These are phyloP conservation scores for Ridgeia piscesae DNA, from an alignment of 1,140 invertebrate genomes.

Conservation along the genomic window DNA sequence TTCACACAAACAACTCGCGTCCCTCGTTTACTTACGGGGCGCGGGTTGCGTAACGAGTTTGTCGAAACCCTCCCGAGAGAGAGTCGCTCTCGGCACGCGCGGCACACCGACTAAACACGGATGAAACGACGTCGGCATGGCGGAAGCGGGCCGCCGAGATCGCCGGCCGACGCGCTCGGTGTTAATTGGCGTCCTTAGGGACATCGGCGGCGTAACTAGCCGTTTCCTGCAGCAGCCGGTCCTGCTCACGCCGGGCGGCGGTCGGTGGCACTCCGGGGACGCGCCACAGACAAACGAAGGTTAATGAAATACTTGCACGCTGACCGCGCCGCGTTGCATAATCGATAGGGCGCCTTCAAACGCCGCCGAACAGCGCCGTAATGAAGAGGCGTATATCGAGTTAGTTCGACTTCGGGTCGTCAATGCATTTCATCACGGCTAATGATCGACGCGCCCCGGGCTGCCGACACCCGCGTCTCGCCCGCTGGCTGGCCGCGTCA, in stretches of 20 bases:
- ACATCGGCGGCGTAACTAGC: not conserved
- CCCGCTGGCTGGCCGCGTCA: not conserved
- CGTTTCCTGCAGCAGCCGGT: not conserved
- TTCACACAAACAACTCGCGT: not conserved
- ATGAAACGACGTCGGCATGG: not conserved
- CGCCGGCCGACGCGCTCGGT: not conserved
- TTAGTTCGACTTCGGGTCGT: constrained; percentile 3
- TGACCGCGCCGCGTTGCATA: not conserved
- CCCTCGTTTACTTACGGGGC: not conserved
- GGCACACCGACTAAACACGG: not conserved
- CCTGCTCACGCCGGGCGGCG: not conserved
- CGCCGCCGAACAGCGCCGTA: not conserved
- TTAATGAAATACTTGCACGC: constrained; percentile 5
- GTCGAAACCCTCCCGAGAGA: not conserved
- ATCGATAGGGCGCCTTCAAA: not conserved
- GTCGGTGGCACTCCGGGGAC: not conserved
- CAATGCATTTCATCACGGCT: constrained; percentile 4
- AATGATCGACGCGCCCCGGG: constrained; percentile 2
- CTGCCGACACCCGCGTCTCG: not conserved
- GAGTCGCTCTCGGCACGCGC: not conserved
- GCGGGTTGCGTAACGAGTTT: not conserved
- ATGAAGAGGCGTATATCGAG: not conserved
- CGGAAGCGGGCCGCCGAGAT: not conserved
- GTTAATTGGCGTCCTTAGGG: not conserved
- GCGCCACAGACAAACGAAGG: not conserved